These are phyloP conservation scores for Astyanax mexicanus DNA, from an alignment of 2,797 vertebrate genomes.

Conservation along the genomic window DNA sequence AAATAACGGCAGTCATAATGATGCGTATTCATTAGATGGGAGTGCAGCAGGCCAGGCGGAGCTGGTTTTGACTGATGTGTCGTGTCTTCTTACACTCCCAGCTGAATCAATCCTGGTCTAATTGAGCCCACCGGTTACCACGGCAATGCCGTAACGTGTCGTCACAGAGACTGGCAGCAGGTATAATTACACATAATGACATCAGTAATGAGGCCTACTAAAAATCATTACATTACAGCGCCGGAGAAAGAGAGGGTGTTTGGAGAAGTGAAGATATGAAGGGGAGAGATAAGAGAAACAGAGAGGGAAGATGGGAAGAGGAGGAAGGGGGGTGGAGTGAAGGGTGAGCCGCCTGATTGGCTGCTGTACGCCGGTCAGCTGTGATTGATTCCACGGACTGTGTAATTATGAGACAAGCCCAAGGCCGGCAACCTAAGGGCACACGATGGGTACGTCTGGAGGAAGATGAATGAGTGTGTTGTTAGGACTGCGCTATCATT, in stretches of 20 bases:
- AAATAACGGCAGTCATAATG: slow-evolving; percentile 52
- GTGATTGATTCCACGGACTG: slow-evolving; percentile 75
- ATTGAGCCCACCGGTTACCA: slow-evolving; percentile 73
- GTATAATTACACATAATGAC: slow-evolving; percentile 85
- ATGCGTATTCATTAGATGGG: slow-evolving; percentile 81
- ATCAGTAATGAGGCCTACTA: slow-evolving; percentile 77
- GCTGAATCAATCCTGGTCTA: slow-evolving; percentile 81
- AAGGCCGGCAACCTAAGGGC: slow-evolving; percentile 68
- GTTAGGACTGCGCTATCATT: neutral
- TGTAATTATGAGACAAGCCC: slow-evolving; percentile 77
- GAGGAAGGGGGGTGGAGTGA: slow-evolving; percentile 46
- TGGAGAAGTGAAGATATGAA: slow-evolving; percentile 41
- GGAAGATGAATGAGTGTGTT: slow-evolving; percentile 10
- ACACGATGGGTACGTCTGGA: slow-evolving; percentile 19
- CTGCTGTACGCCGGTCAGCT: slow-evolving; percentile 71
- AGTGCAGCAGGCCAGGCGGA: slow-evolving; percentile 71
- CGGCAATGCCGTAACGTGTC: slow-evolving; percentile 66
- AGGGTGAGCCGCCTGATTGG: slow-evolving; percentile 64
- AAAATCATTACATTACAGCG: slow-evolving; percentile 51
- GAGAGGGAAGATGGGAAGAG: slow-evolving; percentile 33
- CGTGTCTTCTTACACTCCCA: slow-evolving; percentile 76
- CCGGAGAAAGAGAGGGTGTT: slow-evolving; percentile 31
- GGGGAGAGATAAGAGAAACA: slow-evolving; percentile 20
- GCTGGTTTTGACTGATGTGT: slow-evolving; percentile 80
- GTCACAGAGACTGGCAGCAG: slow-evolving; percentile 73